Evolutionary conservation across 2,888 invertebrate genomes (phyloP).

Genomic region (Ophion costatus): DNA sequence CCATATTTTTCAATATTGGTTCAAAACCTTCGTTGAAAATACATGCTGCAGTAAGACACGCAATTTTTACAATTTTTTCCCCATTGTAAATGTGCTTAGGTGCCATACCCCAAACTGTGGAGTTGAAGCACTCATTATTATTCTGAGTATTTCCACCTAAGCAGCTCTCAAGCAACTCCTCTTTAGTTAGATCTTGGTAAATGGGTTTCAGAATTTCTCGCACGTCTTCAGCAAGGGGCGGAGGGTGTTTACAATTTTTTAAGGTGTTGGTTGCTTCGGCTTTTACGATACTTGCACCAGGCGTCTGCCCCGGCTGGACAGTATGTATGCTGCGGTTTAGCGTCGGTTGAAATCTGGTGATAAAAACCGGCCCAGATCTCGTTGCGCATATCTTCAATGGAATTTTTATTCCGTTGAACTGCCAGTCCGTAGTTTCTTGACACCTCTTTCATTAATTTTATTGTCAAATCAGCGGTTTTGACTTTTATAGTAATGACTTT

Average conservation of each 20-base stretch:
- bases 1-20: constrained; percentile 61
- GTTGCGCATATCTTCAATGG: constrained; percentile 63
- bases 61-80: constrained; percentile 66
- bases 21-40: constrained; percentile 68
- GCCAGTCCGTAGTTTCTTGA: constrained; percentile 55
- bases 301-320: constrained; percentile 50
- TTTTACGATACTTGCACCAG: constrained; percentile 56
- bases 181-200: constrained; percentile 48
- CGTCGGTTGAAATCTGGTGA: constrained; percentile 65
- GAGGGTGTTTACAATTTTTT: constrained; percentile 57
- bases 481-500: constrained; percentile 31
- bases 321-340: constrained; percentile 65
- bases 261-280: constrained; percentile 54
- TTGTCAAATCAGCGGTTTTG: constrained; percentile 61
- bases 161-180: constrained; percentile 63
- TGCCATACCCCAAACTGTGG: constrained; percentile 61
- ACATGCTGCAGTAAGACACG: constrained; percentile 57
- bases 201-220: constrained; percentile 62
- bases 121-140: constrained; percentile 63
- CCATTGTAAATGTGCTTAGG: constrained; percentile 68
- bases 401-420: constrained; percentile 52
- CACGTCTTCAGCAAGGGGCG: constrained; percentile 55
- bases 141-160: constrained; percentile 65
- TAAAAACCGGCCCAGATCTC: constrained; percentile 67
- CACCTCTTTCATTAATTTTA: constrained; percentile 60